phyloP scores from a whole-genome alignment of 2,888 invertebrate species.

The Ormyrus thymus region DNA sequence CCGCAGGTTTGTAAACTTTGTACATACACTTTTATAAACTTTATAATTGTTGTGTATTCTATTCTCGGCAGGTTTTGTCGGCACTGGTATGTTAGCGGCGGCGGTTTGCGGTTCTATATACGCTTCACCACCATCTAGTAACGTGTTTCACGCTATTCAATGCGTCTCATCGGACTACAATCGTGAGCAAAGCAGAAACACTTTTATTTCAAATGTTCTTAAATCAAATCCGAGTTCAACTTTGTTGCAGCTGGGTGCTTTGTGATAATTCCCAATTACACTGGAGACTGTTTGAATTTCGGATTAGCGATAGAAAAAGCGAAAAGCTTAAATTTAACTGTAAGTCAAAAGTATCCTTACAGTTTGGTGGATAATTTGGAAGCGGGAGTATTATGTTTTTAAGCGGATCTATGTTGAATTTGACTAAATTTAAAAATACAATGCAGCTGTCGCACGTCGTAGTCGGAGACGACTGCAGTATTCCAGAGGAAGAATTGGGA shows the following conservation, averaged over 20 bases:
- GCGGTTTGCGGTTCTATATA: conserved; percentile 82
- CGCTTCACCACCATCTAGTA: conserved; percentile 84
- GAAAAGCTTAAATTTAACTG: conserved; percentile 79
- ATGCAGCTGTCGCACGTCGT: conserved; percentile 66
- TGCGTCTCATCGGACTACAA: conserved; percentile 77
- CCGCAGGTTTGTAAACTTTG: conserved; percentile 63
- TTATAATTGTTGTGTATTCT: conserved; percentile 1
- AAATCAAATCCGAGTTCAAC: background rate
- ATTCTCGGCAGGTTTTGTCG: conserved; percentile 81
- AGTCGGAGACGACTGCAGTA: conserved; percentile 73
- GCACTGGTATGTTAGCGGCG: conserved; percentile 87
- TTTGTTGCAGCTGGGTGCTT: conserved; percentile 79
- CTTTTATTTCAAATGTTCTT: background rate
- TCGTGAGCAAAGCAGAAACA: conserved; percentile 76
- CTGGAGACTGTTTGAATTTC: conserved; percentile 87
- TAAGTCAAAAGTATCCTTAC: conserved; percentile 56
- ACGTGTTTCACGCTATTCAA: conserved; percentile 81
- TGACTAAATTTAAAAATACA: conserved; percentile 23
- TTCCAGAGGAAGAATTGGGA: conserved; percentile 66
- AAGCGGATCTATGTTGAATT: background rate
- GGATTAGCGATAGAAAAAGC: conserved; percentile 88
- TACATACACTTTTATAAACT: background rate
- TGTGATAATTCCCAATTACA: conserved; percentile 85
- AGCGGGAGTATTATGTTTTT: too few species aligned
- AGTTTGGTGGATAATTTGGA: too few species aligned